These are phyloP conservation scores for Hyla sarda DNA, from an alignment of 2,113 vertebrate species.

Conservation along the genomic window DNA sequence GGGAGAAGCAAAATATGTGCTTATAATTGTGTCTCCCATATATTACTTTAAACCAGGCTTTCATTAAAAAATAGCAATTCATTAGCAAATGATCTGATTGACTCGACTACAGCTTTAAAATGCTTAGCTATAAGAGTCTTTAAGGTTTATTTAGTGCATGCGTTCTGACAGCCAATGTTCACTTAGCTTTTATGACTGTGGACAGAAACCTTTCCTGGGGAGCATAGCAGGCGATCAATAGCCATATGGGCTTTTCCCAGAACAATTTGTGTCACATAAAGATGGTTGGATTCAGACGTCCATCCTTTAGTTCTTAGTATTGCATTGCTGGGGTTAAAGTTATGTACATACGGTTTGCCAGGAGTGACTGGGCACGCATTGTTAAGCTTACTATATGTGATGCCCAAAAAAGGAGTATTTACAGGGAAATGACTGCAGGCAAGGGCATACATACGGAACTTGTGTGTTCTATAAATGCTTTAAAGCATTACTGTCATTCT, in stretches of 20 bases:
- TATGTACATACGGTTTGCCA: not conserved
- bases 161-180: not conserved
- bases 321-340: not conserved
- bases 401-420: too few relatives aligned
- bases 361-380: too few relatives aligned
- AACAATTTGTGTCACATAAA: not conserved
- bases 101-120: conserved; percentile 9
- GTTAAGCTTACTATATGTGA: too few relatives aligned
- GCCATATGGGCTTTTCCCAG: not conserved
- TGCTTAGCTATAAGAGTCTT: not conserved
- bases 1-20: conserved; percentile 24
- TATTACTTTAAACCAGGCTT: conserved; percentile 42
- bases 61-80: conserved; percentile 39
- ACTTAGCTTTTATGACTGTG: not conserved
- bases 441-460: too few relatives aligned
- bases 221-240: not conserved
- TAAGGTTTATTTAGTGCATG: not conserved
- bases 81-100: conserved; percentile 46
- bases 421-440: too few relatives aligned
- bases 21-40: conserved; percentile 27
- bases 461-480: too few relatives aligned
- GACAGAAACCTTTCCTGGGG: not conserved
- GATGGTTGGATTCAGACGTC: not conserved
- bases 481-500: too few relatives aligned
- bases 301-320: not conserved